phyloP scores from a whole-genome alignment of 2,888 invertebrate species.

The Neoscelio sp. region DNA sequence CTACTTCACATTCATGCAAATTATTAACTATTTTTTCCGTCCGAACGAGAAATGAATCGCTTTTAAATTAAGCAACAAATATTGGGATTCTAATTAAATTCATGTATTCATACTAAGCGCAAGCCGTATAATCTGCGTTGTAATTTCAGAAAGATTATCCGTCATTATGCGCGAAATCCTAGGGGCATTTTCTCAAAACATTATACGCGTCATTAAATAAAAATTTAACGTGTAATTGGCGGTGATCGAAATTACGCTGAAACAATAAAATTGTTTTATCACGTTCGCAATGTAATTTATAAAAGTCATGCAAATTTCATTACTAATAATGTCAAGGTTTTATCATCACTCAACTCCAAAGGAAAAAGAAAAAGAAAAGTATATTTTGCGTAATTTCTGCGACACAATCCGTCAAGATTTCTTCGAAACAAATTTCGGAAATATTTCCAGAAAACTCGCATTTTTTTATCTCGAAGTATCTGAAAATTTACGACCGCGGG shows the following conservation, averaged over 20 bases:
- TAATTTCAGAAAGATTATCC: conserved; percentile 35
- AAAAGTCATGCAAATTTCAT: conserved; percentile 6
- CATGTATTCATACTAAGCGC: conserved; percentile 29
- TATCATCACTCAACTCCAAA: no score
- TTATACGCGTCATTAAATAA: conserved; percentile 32
- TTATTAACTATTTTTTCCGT: conserved; percentile 45
- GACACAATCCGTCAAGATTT: background rate
- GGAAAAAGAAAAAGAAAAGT: no score
- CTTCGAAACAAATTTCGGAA: background rate
- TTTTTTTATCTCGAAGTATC: conserved; percentile 15
- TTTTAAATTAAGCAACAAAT: conserved; percentile 42
- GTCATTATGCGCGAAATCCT: conserved; percentile 24
- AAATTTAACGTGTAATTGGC: conserved; percentile 21
- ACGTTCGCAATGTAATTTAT: conserved; percentile 6
- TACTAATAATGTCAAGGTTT: conserved; percentile 10
- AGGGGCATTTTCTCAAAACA: background rate
- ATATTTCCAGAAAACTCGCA: background rate
- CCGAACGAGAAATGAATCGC: conserved; percentile 30
- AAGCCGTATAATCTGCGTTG: conserved; percentile 20
- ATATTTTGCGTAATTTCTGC: no score
- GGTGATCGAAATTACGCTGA: conserved; percentile 6
- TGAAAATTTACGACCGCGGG: conserved; percentile 22
- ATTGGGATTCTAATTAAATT: conserved; percentile 54
- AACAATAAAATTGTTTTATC: conserved; percentile 21
- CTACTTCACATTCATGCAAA: conserved; percentile 51